Percentiles rank a stretch among this genome's conserved stretches.
Evolutionary conservation across 2,113 vertebrate species (phyloP).

Genomic region (Hemiscyllium ocellatum): DNA sequence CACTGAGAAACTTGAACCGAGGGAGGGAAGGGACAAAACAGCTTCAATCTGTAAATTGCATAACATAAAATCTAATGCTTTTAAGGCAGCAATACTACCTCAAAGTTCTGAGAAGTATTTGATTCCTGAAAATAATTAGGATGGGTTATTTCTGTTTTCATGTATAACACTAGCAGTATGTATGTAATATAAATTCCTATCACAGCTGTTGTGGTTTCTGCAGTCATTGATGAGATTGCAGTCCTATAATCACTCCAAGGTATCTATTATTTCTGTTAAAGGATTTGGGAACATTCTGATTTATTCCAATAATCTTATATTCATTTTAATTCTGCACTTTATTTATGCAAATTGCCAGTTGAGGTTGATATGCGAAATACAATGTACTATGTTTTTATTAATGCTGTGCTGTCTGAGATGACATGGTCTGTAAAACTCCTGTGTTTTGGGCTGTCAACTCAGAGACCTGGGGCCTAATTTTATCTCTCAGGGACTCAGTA

Average conservation of each 20-base stretch:
- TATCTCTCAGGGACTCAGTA: not conserved
- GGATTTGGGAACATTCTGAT: slow-evolving; percentile 2
- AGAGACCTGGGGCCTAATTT: not conserved
- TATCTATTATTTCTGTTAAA: slow-evolving; percentile 24
- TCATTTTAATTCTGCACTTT: slow-evolving; percentile 26
- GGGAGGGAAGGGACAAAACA: not conserved
- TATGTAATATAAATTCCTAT: slow-evolving; percentile 17
- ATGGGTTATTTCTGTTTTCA: not conserved
- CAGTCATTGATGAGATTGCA: slow-evolving; percentile 10
- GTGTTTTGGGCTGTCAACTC: not conserved
- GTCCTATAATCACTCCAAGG: slow-evolving; percentile 24
- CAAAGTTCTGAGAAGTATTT: not conserved
- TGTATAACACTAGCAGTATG: not conserved
- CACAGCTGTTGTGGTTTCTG: slow-evolving; percentile 33
- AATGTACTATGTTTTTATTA: not conserved
- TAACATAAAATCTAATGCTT: not conserved
- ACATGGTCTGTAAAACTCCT: not conserved
- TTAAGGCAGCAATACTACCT: slow-evolving; percentile 25
- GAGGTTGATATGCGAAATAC: slow-evolving; percentile 22
- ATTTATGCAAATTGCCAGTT: not conserved
- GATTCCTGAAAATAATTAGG: slow-evolving; percentile 25
- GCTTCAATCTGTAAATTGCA: not conserved
- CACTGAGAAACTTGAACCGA: not conserved
- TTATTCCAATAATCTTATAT: slow-evolving; percentile 23
- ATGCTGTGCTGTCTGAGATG: not conserved